Base-by-base conservation (phyloP, 2,113 vertebrate genomes). In the Phycodurus eques region DNA sequence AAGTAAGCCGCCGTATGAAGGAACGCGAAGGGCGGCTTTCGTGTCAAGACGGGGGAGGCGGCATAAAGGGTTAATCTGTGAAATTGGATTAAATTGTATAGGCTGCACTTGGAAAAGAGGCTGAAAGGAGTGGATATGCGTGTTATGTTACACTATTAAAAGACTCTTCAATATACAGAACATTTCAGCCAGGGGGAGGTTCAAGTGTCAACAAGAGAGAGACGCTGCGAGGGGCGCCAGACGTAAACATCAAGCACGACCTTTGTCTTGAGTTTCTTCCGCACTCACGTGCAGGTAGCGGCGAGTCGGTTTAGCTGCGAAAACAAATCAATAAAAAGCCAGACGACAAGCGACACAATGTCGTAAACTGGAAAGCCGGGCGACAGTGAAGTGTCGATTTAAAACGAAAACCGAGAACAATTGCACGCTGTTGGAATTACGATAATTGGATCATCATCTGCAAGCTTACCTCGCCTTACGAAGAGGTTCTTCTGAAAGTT, bases 71-170 rank as follows among this genome's bases (percentile, higher is more conserved):
- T 67, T 89, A 91, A 91, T 91, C 89, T 91, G 88, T 92, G 88
- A 92, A 91, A 92, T 88, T 90, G 88, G 89, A 92, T 92, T 91
- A 91, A 89, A 90, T 82, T 85, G 86, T 86, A 88, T 84, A 79
- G 86, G 84, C 79, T 78, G 80, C 79, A 81, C 80, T 83, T 83
- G 47, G 76, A 76, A 81, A 66, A 65, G 17, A 20, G 63, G 63
- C 20, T 84, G 80, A 90, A 88, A 88, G 80, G 80, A 83, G 77
- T 72, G 78, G 86, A 84, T 88, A 87, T 62, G 87, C 80, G 72
- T 88, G 80, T 91, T 87, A 88, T 88, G 80, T 90, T 87, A 88
- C 79, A 51, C 85, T 84, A 87, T 89, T 88, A 87, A 80, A 85
- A 56, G 74, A 84, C 22, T 59, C 10, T 15, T 59, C 56, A 33